Conservation (phyloP, 2,888 invertebrate genomes). For the Microplitis deprimator region DNA sequence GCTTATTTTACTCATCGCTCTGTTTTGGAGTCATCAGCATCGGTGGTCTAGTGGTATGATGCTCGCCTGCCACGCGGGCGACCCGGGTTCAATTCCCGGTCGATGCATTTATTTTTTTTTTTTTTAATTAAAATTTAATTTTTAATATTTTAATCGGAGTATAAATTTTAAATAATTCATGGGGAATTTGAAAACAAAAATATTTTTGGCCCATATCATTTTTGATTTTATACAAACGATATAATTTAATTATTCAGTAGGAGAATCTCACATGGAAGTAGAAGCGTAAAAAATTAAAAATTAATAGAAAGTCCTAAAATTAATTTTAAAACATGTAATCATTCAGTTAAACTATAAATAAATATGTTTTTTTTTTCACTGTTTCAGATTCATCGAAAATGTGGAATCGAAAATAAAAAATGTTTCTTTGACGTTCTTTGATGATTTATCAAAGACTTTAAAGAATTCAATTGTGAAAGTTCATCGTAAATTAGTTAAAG, state of each 20-base stretch:
- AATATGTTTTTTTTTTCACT: background rate
- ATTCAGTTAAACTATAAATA: background rate
- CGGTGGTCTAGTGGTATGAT: conserved; percentile 46
- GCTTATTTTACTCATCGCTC: no score
- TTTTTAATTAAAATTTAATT: no score
- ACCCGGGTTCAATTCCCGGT: conserved; percentile 49
- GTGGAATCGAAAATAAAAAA: conserved; percentile 23
- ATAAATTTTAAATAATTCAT: no score
- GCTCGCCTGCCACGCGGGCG: conserved; percentile 70
- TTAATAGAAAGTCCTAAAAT: background rate
- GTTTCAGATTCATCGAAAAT: conserved; percentile 24
- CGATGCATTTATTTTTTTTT: no score
- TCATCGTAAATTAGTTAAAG: conserved; percentile 19
- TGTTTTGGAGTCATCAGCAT: no score
- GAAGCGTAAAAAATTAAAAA: no score
- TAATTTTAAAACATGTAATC: background rate
- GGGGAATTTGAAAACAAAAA: no score
- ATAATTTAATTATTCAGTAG: no score
- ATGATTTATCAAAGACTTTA: conserved; percentile 24
- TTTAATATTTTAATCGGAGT: no score
- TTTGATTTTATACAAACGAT: no score
- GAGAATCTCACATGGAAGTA: no score
- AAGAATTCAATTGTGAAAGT: conserved; percentile 13
- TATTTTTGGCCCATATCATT: no score
- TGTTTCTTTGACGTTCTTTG: conserved; percentile 13